Conservation (phyloP, 2,888 invertebrate species). For the Polylopha cassiicola region DNA sequence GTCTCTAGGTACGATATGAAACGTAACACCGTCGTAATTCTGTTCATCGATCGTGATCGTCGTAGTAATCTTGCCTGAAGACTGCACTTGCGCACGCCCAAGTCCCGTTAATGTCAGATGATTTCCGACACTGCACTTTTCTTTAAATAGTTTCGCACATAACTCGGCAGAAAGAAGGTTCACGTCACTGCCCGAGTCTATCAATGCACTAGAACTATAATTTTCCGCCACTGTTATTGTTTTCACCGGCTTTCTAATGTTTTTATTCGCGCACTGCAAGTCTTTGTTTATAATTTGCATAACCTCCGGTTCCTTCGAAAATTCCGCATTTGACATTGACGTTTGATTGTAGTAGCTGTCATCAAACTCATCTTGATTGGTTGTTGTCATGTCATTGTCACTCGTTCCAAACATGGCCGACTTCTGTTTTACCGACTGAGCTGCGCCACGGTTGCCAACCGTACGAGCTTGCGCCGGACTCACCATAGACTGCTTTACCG, state of each 20-base stretch:
- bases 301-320: too few relatives aligned
- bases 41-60: conserved; percentile 1
- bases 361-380: background rate
- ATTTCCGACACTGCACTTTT: background rate
- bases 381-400: too few relatives aligned
- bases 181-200: conserved; percentile 19
- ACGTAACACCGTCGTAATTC: background rate
- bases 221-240: too few relatives aligned
- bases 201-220: conserved; percentile 27
- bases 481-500: background rate
- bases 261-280: too few relatives aligned
- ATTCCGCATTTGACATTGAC: too few relatives aligned
- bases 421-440: background rate
- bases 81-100: background rate
- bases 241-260: too few relatives aligned
- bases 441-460: too few relatives aligned
- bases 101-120: conserved; percentile 12
- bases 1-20: conserved; percentile 15
- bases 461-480: too few relatives aligned
- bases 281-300: too few relatives aligned
- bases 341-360: too few relatives aligned
- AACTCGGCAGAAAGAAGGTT: conserved; percentile 7
- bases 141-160: conserved; percentile 24
- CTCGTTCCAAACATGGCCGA: conserved; percentile 1
- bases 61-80: background rate